These are phyloP conservation scores for Paramuricea clavata DNA, from an alignment of 92 coral and sea anemone species.

Conservation along the genomic window DNA sequence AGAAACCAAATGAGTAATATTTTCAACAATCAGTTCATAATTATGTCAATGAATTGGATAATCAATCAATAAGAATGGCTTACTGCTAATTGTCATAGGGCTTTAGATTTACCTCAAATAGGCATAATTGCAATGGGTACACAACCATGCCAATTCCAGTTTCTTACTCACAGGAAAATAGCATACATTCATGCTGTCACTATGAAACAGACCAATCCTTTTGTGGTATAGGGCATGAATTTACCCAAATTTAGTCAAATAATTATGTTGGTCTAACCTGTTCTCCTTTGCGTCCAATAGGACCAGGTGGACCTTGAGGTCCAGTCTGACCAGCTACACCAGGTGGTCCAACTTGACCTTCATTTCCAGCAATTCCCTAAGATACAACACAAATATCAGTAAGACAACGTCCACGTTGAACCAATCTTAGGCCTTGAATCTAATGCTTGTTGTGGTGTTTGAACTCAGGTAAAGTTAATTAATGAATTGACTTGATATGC, in stretches of 20 bases:
- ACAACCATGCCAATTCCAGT: too few relatives aligned
- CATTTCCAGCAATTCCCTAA: constrained; percentile 23
- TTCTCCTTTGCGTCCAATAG: constrained; percentile 10
- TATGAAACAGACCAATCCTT: too few relatives aligned
- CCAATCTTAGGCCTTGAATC: neutral
- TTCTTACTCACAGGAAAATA: too few relatives aligned
- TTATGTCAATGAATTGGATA: neutral
- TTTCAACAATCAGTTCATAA: neutral
- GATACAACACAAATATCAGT: neutral
- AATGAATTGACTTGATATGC: too few relatives aligned
- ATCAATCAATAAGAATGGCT: too few relatives aligned
- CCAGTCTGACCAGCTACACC: constrained; percentile 20
- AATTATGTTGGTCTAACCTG: neutral
- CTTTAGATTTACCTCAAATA: too few relatives aligned
- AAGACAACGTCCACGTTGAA: neutral
- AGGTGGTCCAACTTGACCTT: constrained; percentile 26
- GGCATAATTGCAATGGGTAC: too few relatives aligned
- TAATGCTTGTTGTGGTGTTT: too few relatives aligned
- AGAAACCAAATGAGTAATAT: neutral
- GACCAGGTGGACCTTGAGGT: constrained; percentile 24
- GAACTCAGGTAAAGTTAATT: too few relatives aligned
- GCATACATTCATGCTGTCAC: too few relatives aligned
- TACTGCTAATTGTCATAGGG: too few relatives aligned
- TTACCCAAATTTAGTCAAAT: neutral
- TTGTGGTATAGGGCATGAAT: neutral